These are phyloP conservation scores for Oenanthe oenanthe DNA, from an alignment of 2,113 vertebrate species.

Conservation along the genomic window DNA sequence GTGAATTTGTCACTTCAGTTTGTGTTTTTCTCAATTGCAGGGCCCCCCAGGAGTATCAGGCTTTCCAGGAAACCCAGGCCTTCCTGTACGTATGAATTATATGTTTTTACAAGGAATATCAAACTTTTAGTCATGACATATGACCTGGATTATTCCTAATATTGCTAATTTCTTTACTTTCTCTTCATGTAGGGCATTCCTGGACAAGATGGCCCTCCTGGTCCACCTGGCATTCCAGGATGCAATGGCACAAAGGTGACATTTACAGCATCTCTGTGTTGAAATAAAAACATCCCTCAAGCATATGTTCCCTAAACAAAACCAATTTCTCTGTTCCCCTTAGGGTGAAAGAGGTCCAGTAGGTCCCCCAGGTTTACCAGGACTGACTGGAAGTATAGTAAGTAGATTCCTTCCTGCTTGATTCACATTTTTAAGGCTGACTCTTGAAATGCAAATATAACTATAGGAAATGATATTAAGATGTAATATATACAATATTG, in stretches of 20 bases:
- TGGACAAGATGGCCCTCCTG: conserved; percentile 92
- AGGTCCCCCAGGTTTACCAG: conserved; percentile 83
- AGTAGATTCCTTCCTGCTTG: conserved; percentile 47
- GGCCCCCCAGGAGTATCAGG: conserved; percentile 88
- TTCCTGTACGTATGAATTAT: conserved; percentile 84
- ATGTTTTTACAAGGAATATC: background rate
- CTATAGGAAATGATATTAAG: background rate
- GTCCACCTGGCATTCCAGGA: conserved; percentile 90
- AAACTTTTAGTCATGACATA: background rate
- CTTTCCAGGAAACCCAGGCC: conserved; percentile 92
- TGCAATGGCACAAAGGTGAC: conserved; percentile 97
- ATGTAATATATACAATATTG: background rate
- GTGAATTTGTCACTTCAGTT: background rate
- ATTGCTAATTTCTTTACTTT: background rate
- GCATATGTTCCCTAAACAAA: background rate
- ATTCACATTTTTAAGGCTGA: background rate
- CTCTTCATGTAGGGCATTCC: conserved; percentile 85
- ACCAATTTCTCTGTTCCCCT: conserved; percentile 9
- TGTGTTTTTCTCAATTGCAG: conserved; percentile 72
- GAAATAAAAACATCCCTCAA: background rate
- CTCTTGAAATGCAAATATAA: background rate
- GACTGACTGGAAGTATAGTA: conserved; percentile 86
- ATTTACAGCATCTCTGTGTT: background rate
- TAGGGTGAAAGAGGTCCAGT: conserved; percentile 90
- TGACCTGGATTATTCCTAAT: background rate